phyloP scores from a whole-genome alignment of 2,113 vertebrate species.

The Haplotaxodon microlepis region DNA sequence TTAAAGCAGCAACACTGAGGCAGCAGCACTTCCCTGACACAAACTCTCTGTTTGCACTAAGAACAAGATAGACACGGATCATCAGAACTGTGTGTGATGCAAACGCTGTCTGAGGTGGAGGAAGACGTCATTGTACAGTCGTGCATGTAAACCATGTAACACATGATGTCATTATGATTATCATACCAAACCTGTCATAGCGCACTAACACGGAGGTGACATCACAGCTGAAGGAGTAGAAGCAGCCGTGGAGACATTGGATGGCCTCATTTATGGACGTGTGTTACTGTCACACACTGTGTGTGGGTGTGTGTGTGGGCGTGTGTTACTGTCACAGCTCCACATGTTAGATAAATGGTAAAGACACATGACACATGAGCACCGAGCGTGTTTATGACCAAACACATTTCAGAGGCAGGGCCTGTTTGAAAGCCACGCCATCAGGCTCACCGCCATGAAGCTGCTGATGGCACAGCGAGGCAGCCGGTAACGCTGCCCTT shows the following conservation, averaged over 20 bases:
- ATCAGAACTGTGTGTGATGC: not conserved
- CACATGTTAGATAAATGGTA: slow-evolving; percentile 9
- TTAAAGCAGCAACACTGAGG: not conserved
- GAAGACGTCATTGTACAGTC: not conserved
- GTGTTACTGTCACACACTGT: not conserved
- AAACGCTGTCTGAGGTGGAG: not conserved
- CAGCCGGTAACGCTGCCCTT: slow-evolving; percentile 32
- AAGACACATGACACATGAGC: not conserved
- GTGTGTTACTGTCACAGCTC: slow-evolving; percentile 16
- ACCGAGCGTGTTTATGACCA: slow-evolving; percentile 12
- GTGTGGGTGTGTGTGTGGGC: not conserved
- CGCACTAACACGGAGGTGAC: slow-evolving; percentile 61
- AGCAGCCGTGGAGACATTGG: not conserved
- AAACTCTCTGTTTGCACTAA: not conserved
- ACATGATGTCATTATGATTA: not conserved
- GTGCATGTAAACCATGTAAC: not conserved
- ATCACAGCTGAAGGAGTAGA: not conserved
- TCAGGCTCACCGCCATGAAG: slow-evolving; percentile 48
- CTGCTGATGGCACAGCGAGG: slow-evolving; percentile 34
- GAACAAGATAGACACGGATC: not conserved
- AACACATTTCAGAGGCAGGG: slow-evolving; percentile 29
- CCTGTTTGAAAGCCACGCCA: slow-evolving; percentile 49
- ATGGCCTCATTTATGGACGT: slow-evolving; percentile 15
- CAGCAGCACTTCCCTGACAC: not conserved
- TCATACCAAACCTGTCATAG: slow-evolving; percentile 55